Evolutionary conservation across 2,113 vertebrate genomes (phyloP).

Genomic region (Microcebus murinus): DNA sequence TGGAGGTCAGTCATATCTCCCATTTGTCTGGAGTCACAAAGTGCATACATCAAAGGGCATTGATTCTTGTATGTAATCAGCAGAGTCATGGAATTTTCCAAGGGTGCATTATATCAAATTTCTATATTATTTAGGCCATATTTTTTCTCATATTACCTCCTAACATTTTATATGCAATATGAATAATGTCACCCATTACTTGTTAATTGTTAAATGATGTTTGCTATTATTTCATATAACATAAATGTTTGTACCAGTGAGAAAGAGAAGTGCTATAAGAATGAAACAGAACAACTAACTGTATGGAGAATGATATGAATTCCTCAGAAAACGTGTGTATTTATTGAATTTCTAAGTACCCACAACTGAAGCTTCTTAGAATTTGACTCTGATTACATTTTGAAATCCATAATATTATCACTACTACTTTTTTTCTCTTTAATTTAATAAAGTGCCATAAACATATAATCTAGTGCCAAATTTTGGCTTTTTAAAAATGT

Average conservation of each 20-base stretch:
- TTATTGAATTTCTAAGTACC: neutral
- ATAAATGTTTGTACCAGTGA: neutral
- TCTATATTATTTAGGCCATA: neutral
- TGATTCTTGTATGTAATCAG: neutral
- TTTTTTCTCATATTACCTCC: neutral
- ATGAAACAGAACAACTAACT: neutral
- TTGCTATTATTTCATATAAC: neutral
- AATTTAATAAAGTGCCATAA: neutral
- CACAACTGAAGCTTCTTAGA: neutral
- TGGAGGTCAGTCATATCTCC: neutral
- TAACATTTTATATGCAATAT: conserved; percentile 1
- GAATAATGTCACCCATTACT: neutral
- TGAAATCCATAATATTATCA: neutral
- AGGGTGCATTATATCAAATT: neutral
- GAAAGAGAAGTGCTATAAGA: neutral
- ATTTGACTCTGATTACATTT: neutral
- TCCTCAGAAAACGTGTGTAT: neutral
- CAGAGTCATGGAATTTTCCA: neutral
- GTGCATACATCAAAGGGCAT: neutral
- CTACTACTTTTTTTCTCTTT: neutral
- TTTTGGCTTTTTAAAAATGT: neutral
- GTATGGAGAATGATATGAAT: neutral
- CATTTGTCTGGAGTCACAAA: neutral
- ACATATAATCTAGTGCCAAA: neutral
- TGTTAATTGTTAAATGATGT: neutral